Conservation (phyloP, 2,888 invertebrate genomes). For the Pyrocoelia pectoralis region DNA sequence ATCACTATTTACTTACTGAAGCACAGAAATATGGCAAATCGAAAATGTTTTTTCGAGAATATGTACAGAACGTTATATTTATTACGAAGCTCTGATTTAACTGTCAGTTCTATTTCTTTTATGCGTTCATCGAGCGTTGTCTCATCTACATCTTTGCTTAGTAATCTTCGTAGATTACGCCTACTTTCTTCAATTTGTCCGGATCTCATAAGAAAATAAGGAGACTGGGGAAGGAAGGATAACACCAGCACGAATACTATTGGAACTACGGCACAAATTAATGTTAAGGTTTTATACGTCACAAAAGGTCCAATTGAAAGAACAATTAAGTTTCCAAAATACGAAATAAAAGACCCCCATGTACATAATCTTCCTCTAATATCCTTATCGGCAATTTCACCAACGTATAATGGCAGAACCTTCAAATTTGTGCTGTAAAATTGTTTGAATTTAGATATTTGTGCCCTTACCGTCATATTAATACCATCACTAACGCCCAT, state of each 20-base stretch:
- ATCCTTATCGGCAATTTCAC: slow-evolving; percentile 64
- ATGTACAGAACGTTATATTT: neutral
- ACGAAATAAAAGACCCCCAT: no score
- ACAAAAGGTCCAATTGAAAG: slow-evolving; percentile 56
- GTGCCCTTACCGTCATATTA: slow-evolving; percentile 34
- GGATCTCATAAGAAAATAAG: slow-evolving; percentile 57
- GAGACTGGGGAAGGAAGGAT: slow-evolving; percentile 60
- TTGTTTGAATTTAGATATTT: neutral
- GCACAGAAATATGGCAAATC: neutral
- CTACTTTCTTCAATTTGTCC: neutral
- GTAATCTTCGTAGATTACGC: neutral
- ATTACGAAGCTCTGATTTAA: neutral
- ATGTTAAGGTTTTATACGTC: slow-evolving; percentile 52
- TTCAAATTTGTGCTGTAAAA: slow-evolving; percentile 18
- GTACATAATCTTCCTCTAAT: slow-evolving; percentile 58
- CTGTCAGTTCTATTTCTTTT: neutral
- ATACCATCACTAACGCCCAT: slow-evolving; percentile 77
- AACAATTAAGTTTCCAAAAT: slow-evolving; percentile 55
- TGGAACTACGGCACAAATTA: slow-evolving; percentile 51
- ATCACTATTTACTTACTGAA: no score
- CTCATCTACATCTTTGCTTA: neutral
- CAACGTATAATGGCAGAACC: slow-evolving; percentile 58
- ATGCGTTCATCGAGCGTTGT: neutral
- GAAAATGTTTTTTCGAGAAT: neutral
- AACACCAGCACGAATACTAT: slow-evolving; percentile 54